Evolutionary conservation across 2,113 vertebrate species (phyloP).

Genomic region (Lonchura striata): DNA sequence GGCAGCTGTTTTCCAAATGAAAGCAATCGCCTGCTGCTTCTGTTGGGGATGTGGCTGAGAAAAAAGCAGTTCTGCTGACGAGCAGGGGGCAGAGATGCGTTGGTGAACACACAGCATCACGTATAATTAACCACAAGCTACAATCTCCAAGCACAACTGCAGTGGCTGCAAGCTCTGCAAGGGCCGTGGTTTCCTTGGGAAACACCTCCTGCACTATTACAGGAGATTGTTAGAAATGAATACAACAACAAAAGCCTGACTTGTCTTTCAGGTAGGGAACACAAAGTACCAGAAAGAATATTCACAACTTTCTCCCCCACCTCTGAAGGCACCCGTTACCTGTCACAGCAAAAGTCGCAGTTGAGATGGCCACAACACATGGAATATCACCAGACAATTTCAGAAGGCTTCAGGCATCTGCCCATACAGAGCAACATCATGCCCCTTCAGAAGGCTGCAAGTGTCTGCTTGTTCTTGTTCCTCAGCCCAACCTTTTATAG

Average conservation of each 20-base stretch:
- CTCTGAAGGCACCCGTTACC: not conserved
- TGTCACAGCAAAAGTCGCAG: not conserved
- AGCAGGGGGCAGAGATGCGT: not conserved
- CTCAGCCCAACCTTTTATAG: not conserved
- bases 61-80: not conserved
- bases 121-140: not conserved
- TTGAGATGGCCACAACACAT: accelerated
- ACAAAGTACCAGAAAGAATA: too few species aligned
- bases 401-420: not conserved
- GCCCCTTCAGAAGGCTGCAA: not conserved
- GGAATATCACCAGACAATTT: not conserved
- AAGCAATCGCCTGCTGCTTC: constrained; percentile 39
- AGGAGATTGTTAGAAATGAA: not conserved
- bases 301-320: not conserved
- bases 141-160: not conserved
- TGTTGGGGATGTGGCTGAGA: not conserved
- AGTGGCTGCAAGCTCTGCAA: not conserved
- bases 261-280: not conserved
- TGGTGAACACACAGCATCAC: not conserved
- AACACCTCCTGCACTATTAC: not conserved
- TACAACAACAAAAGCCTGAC: not conserved
- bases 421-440: not conserved
- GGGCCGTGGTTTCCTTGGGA: not conserved
- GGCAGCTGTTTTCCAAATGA: constrained; percentile 8
- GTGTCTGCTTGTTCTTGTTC: not conserved